Conservation (phyloP, 2,113 vertebrate genomes). For the Menura novaehollandiae region DNA sequence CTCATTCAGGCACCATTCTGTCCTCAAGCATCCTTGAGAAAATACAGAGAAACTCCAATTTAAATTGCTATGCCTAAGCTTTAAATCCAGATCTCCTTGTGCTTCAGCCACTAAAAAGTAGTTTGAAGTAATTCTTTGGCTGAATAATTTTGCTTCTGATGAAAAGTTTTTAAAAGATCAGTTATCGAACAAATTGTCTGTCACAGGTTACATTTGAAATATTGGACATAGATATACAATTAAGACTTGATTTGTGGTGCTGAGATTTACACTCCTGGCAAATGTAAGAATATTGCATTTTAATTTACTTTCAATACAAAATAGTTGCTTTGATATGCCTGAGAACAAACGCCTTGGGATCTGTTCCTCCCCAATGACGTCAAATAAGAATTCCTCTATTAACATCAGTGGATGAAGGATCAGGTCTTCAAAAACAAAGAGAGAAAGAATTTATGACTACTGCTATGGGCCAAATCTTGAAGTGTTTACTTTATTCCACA, state of each 20-base stretch:
- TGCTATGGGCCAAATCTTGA: background rate
- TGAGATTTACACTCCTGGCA: slow-evolving; percentile 37
- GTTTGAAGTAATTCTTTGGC: slow-evolving; percentile 11
- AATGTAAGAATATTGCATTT: background rate
- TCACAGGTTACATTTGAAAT: background rate
- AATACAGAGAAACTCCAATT: slow-evolving; percentile 34
- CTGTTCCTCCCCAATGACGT: background rate
- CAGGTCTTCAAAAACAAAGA: background rate
- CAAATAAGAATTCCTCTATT: background rate
- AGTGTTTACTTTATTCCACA: background rate
- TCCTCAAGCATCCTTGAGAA: slow-evolving; percentile 18
- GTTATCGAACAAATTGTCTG: background rate
- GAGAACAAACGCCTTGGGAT: slow-evolving; percentile 19
- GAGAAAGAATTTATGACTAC: slow-evolving; percentile 34
- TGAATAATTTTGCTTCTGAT: background rate
- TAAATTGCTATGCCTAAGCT: background rate
- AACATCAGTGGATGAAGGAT: background rate
- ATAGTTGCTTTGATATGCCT: slow-evolving; percentile 54
- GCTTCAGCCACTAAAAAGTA: background rate
- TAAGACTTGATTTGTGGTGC: slow-evolving; percentile 33
- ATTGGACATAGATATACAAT: background rate
- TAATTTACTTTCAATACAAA: slow-evolving; percentile 35
- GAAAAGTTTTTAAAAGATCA: background rate
- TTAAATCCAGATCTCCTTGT: background rate
- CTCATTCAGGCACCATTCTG: background rate